A percentile compares a stretch with the other conserved stretches of the same genome.
phyloP scores from a whole-genome alignment of 1,140 invertebrate genomes.

The Dolichoris vasculosae region DNA sequence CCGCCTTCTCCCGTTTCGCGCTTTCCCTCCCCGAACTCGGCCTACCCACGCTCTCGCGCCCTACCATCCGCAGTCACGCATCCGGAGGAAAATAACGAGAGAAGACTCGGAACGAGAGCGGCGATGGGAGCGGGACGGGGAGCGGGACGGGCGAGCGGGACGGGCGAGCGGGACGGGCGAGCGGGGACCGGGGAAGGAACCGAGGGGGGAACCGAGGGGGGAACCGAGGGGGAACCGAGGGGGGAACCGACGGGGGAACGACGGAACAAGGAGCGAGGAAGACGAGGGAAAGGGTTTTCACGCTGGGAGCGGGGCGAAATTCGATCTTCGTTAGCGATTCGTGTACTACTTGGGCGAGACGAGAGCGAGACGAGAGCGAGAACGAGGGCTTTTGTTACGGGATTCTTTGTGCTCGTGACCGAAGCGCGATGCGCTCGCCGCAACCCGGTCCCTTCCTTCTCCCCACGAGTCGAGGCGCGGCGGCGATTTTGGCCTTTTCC shows the following conservation, averaged over 20 bases:
- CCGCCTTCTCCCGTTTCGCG: background rate
- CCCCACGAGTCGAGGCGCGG: background rate
- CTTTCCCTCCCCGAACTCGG: background rate
- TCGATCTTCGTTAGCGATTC: constrained; percentile 50
- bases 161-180: background rate
- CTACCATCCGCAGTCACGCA: constrained; percentile 8
- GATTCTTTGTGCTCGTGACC: background rate
- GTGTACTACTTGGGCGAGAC: background rate
- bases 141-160: background rate
- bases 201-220: background rate
- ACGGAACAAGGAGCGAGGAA: background rate
- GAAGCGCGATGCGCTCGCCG: background rate
- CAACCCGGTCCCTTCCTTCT: background rate
- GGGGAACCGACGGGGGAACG: background rate
- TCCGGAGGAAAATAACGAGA: background rate
- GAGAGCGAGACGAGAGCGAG: no score
- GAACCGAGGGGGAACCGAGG: background rate
- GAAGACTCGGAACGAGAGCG: background rate
- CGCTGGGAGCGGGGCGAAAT: constrained; percentile 12
- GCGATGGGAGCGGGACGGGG: background rate
- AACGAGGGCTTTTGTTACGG: background rate
- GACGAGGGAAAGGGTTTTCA: background rate
- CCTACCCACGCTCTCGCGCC: background rate
- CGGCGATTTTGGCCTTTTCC: background rate
- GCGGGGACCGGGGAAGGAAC: background rate